These are phyloP conservation scores for Hermetia illucens DNA, from an alignment of 1,140 invertebrate genomes.

Conservation along the genomic window DNA sequence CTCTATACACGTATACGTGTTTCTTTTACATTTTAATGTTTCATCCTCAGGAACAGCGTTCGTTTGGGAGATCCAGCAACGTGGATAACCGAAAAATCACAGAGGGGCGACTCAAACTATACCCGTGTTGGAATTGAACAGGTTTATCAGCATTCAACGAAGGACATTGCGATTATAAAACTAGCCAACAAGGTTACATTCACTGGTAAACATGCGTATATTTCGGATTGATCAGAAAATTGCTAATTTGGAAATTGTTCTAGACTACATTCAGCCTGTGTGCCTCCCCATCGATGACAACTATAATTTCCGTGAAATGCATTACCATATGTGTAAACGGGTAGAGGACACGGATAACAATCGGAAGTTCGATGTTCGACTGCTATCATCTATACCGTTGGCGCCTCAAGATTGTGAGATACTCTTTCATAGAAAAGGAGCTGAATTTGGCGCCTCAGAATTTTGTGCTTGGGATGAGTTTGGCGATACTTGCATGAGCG, in stretches of 20 bases:
- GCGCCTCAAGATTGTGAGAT: conserved; percentile 2
- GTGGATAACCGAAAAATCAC: not conserved
- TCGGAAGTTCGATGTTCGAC: not conserved
- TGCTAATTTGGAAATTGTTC: not conserved
- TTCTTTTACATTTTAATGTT: not conserved
- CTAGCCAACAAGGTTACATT: not conserved
- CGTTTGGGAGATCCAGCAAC: not conserved
- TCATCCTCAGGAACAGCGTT: not conserved
- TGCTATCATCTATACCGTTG: not conserved
- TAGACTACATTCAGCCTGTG: not conserved
- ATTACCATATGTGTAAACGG: conserved; percentile 2
- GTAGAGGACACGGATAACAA: not conserved
- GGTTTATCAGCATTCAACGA: not conserved
- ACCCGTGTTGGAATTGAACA: not conserved
- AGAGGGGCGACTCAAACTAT: not conserved
- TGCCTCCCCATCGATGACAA: conserved; percentile 1
- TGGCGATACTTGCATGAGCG: conserved; percentile 1
- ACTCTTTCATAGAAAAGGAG: conserved; percentile 1
- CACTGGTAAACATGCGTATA: not conserved
- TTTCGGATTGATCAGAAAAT: not conserved
- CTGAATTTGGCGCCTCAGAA: not conserved
- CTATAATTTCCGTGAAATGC: conserved; percentile 1
- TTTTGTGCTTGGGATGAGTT: conserved; percentile 2
- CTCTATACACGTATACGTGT: too few species aligned
- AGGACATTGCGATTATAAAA: conserved; percentile 1